phyloP scores from a whole-genome alignment of 2,113 vertebrate genomes.

The Xerus inauris region DNA sequence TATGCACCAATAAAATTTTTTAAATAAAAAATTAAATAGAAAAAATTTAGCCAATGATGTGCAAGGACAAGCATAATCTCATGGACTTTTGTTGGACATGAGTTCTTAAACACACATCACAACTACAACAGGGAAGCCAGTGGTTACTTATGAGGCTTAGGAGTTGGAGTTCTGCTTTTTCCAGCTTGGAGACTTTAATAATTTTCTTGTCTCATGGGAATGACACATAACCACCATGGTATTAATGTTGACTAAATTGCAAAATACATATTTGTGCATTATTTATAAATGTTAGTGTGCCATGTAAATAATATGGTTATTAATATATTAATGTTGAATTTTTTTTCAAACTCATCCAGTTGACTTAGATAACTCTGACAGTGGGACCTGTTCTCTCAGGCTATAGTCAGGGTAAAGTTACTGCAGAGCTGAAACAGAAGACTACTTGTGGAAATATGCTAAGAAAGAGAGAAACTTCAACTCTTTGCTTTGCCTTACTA shows the following conservation, averaged over 20 bases:
- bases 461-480: not conserved
- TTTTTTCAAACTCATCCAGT: not conserved
- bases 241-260: not conserved
- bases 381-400: not conserved
- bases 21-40: not conserved
- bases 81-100: not conserved
- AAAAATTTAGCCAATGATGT: not conserved
- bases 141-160: not conserved
- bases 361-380: not conserved
- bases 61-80: not conserved
- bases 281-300: not conserved
- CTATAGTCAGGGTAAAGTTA: not conserved
- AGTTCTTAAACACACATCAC: not conserved
- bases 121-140: not conserved
- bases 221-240: not conserved
- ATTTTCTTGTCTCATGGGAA: not conserved
- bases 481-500: not conserved
- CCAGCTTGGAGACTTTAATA: not conserved
- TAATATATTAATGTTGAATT: not conserved
- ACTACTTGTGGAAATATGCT: not conserved
- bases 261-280: not conserved
- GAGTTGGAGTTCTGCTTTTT: not conserved
- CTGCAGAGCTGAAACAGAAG: not conserved
- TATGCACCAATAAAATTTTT: too few species aligned
- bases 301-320: not conserved